Conservation (phyloP, 2,888 invertebrate genomes). For the Melieria crassipennis region DNA sequence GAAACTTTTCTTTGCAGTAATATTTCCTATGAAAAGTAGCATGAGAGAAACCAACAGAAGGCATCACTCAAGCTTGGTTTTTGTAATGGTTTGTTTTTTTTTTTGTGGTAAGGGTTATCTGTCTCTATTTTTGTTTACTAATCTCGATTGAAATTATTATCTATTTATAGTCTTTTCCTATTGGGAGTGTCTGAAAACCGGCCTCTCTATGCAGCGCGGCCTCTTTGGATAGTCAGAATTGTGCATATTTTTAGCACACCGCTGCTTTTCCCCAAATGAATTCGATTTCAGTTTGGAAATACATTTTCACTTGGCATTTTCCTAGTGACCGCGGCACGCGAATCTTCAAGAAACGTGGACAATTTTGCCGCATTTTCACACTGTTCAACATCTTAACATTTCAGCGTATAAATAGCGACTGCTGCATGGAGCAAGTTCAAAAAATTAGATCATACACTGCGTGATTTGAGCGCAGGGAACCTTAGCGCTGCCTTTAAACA, state of each 20-base stretch:
- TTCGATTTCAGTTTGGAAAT: not conserved
- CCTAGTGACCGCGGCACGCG: not conserved
- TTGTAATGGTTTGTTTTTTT: too few relatives aligned
- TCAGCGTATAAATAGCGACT: not conserved
- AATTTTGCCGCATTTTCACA: not conserved
- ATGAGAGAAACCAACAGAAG: too few relatives aligned
- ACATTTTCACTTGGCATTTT: not conserved
- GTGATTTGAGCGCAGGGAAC: not conserved
- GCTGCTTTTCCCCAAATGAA: not conserved
- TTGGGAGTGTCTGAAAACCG: too few relatives aligned
- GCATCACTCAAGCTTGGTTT: too few relatives aligned
- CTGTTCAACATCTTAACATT: not conserved
- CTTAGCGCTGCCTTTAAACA: not conserved
- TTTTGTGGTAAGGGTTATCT: too few relatives aligned
- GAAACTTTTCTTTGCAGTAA: too few relatives aligned
- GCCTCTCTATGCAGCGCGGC: too few relatives aligned
- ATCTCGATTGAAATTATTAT: too few relatives aligned
- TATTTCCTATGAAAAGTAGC: too few relatives aligned
- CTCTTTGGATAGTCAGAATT: not conserved
- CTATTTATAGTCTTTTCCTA: too few relatives aligned
- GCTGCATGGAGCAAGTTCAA: not conserved
- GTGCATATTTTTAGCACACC: not conserved
- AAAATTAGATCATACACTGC: not conserved
- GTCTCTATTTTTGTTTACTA: too few relatives aligned
- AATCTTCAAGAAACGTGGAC: conserved; percentile 9